Percentiles rank a stretch among this genome's conserved stretches.
These are phyloP conservation scores for Cerastoderma edule DNA, from an alignment of 2,888 invertebrate species.

Conservation along the genomic window DNA sequence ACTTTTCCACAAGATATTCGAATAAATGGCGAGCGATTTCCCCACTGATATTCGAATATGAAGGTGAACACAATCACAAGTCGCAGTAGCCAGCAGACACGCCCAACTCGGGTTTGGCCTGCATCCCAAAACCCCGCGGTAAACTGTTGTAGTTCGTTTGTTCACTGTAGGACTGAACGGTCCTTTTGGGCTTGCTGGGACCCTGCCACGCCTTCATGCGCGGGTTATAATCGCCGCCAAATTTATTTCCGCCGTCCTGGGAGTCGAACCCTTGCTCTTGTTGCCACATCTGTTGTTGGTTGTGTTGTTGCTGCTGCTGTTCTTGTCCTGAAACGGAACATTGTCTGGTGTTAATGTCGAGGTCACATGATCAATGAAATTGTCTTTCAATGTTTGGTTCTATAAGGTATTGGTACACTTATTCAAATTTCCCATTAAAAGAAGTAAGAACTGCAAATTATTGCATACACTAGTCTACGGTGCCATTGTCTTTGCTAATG, in stretches of 20 bases:
- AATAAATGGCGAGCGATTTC: too few relatives aligned
- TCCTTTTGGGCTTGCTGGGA: conserved; percentile 9
- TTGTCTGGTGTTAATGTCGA: too few relatives aligned
- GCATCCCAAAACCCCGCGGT: conserved; percentile 43
- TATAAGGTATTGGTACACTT: too few relatives aligned
- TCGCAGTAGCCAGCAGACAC: conserved; percentile 28
- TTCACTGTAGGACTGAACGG: conserved; percentile 34
- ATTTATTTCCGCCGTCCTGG: conserved; percentile 25
- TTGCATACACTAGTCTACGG: too few relatives aligned
- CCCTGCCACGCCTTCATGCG: conserved; percentile 70
- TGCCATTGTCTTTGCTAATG: too few relatives aligned
- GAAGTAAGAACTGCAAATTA: background rate
- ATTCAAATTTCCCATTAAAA: background rate
- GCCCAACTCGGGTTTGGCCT: conserved; percentile 11
- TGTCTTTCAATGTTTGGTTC: too few relatives aligned
- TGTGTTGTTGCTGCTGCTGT: conserved; percentile 11
- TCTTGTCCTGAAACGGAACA: conserved; percentile 11
- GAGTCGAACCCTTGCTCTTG: background rate
- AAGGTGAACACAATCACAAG: conserved; percentile 32
- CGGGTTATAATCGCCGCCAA: conserved; percentile 72
- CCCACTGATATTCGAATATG: too few relatives aligned
- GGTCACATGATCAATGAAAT: too few relatives aligned
- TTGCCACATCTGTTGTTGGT: conserved; percentile 13
- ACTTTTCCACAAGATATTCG: background rate
- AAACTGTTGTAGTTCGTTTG: conserved; percentile 54